These are phyloP conservation scores for Aphyosemion australe DNA, from an alignment of 2,113 vertebrate genomes.

Conservation along the genomic window DNA sequence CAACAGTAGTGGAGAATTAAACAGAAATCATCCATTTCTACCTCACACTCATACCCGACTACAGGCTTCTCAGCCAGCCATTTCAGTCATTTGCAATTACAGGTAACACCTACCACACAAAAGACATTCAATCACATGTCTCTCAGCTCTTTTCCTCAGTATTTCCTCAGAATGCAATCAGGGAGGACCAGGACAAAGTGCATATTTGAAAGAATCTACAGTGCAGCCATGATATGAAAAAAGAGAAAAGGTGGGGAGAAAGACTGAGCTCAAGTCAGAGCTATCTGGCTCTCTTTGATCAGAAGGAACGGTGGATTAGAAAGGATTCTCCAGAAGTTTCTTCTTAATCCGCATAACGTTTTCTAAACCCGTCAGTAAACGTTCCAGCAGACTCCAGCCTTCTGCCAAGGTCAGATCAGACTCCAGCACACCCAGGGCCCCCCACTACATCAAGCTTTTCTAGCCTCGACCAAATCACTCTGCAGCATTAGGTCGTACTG, in stretches of 20 bases:
- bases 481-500: constrained; percentile 26
- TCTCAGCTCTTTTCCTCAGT: constrained; percentile 14
- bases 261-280: constrained; percentile 52
- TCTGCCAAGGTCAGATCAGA: constrained; percentile 60
- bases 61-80: constrained; percentile 42
- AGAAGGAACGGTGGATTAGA: constrained; percentile 67
- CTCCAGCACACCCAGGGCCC: constrained; percentile 16
- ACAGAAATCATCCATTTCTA: constrained; percentile 35
- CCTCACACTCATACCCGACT: constrained; percentile 27
- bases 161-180: constrained; percentile 37
- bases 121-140: constrained; percentile 56
- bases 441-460: constrained; percentile 21
- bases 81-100: constrained; percentile 56
- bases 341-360: constrained; percentile 65
- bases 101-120: constrained; percentile 28
- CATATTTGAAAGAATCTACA: constrained; percentile 51
- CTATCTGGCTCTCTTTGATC: constrained; percentile 73
- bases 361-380: constrained; percentile 54
- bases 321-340: constrained; percentile 65
- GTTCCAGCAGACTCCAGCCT: constrained; percentile 32
- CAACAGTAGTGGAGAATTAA: constrained; percentile 40
- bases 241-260: constrained; percentile 22
- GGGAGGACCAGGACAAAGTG: constrained; percentile 45
- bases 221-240: constrained; percentile 22
- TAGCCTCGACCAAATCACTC: constrained; percentile 28